Evolutionary conservation across 2,888 invertebrate genomes (phyloP).

Genomic region (Amorpha juglandis): DNA sequence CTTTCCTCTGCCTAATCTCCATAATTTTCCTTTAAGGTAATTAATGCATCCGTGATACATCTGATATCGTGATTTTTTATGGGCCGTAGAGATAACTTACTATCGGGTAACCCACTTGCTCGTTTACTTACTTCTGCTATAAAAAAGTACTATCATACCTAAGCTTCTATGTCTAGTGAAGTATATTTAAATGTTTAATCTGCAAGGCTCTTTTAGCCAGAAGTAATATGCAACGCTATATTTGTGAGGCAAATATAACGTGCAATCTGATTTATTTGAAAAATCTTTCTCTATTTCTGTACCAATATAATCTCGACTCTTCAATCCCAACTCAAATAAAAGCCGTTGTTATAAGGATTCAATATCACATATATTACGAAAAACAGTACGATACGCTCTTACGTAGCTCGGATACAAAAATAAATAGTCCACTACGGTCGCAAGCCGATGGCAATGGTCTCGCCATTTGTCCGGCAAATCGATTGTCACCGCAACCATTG

Average conservation of each 20-base stretch:
- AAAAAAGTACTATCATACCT: too few species aligned
- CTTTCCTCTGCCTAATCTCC: too few species aligned
- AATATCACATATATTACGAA: constrained; percentile 11
- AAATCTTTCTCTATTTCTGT: background rate
- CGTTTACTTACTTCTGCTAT: too few species aligned
- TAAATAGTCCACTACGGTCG: constrained; percentile 19
- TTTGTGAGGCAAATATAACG: background rate
- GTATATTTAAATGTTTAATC: too few species aligned
- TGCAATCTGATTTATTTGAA: background rate
- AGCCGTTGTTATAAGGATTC: background rate
- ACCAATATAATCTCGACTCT: background rate
- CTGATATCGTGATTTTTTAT: too few species aligned
- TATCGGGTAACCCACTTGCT: too few species aligned
- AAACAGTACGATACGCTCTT: constrained; percentile 18
- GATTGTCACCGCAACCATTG: constrained; percentile 32
- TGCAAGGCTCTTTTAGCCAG: too few species aligned
- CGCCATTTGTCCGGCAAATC: constrained; percentile 39
- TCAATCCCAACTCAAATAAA: constrained; percentile 1
- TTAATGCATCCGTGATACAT: too few species aligned
- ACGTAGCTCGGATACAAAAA: constrained; percentile 17
- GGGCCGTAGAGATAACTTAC: too few species aligned
- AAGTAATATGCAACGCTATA: too few species aligned
- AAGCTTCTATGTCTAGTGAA: too few species aligned
- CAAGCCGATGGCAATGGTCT: constrained; percentile 35
- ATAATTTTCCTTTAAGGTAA: too few species aligned